Evolutionary conservation across 2,888 invertebrate species (phyloP), one percentile per base, ranked within the genome.

Genomic region (Lypha dubia): DNA sequence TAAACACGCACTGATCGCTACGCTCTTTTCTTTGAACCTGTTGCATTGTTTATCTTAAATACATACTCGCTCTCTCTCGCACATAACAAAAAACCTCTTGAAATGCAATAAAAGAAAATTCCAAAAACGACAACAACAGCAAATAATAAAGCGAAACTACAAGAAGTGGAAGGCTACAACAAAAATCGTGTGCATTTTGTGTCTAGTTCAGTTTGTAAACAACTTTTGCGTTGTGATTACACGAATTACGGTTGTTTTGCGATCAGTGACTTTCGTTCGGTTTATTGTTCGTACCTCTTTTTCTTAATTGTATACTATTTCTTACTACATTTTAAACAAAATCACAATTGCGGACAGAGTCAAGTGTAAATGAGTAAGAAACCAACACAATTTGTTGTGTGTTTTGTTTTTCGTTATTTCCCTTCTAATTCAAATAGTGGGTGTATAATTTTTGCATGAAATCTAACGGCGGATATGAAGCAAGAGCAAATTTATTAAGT

Each of bases 51-150:
- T 35, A 70, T 38, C 8, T 46, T 15, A 46, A 41, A 15, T 24
- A 15, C 22, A 1, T 11, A 13, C 15, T 22, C 60, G 38, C 79
- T 79, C 53, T 53, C 53, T n/a, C 51, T 20, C 11, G 32, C 20
- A 77, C 0, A 71, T 58, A 73, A 60, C 41, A 77, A 0, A 71
- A 65, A 73, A 60, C 41, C 67, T 67, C 44, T 44, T 24, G 17
- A 62, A 68, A 68, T 81, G 74, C 77, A 84, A 56, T 76, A 74
- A 74, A 84, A 84, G 81, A 81, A 84, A 84, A 76, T 84, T 84
- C 38, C 63, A 76, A 84, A 68, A 68, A n/a, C 32, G 79, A 20
- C 17, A 32, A 65, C 38, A 62, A 41, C 35, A 62, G 20, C 11
- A 13, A 24, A 56, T 35, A 73, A 32, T 22, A 67, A 38, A 24